A percentile compares a stretch with the other conserved stretches of the same genome.
These are phyloP conservation scores for Columbina picui DNA, from an alignment of 2,113 vertebrate genomes.

Conservation along the genomic window DNA sequence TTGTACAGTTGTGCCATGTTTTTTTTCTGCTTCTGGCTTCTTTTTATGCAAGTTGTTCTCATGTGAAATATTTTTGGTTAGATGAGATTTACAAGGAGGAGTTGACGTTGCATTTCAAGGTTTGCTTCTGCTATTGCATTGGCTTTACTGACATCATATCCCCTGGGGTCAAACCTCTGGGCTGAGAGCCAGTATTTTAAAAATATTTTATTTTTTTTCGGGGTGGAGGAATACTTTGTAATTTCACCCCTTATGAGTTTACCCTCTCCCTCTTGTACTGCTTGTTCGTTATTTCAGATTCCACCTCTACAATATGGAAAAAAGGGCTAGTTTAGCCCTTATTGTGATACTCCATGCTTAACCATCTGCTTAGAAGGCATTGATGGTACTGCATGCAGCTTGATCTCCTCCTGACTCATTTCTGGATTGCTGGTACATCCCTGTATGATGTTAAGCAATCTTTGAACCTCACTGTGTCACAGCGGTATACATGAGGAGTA, in stretches of 20 bases:
- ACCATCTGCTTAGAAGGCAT: neutral
- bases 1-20: neutral
- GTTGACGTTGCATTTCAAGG: conserved; percentile 9
- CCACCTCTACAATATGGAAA: neutral
- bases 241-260: neutral
- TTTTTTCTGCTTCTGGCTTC: conserved; percentile 22
- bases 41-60: neutral
- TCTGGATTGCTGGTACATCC: conserved; percentile 23
- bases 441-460: neutral
- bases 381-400: neutral
- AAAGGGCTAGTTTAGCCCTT: neutral
- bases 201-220: neutral
- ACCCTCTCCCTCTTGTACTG: neutral
- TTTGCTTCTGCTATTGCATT: conserved; percentile 33
- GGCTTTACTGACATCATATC: conserved; percentile 17
- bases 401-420: neutral
- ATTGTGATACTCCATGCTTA: neutral
- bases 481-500: neutral
- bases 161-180: conserved; percentile 31
- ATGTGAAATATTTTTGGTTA: conserved; percentile 30
- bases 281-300: neutral
- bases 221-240: conserved; percentile 33
- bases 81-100: conserved; percentile 28
- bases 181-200: conserved; percentile 12
- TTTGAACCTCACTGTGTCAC: conserved; percentile 45